phyloP scores from a whole-genome alignment of 2,113 vertebrate genomes.

The Podarcis muralis region DNA sequence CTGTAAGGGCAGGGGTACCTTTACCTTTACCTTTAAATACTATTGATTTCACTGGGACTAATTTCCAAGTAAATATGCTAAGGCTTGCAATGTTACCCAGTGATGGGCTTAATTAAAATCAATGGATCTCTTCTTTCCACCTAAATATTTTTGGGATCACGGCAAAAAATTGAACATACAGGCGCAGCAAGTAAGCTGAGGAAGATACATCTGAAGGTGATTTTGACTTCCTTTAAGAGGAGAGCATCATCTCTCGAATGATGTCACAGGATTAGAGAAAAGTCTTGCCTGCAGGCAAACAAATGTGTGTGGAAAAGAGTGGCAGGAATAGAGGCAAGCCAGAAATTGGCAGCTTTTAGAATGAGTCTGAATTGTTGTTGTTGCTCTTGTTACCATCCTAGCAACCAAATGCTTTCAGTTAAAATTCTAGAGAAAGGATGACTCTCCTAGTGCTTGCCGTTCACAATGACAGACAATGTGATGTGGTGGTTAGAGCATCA shows the following conservation, averaged over 20 bases:
- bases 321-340: neutral
- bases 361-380: neutral
- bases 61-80: neutral
- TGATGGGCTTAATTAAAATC: neutral
- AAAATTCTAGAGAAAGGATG: neutral
- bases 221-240: slow-evolving; percentile 14
- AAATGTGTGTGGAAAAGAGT: slow-evolving; percentile 8
- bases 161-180: neutral
- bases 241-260: neutral
- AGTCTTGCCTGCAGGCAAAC: slow-evolving; percentile 9
- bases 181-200: neutral
- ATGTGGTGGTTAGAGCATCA: neutral
- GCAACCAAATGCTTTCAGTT: neutral
- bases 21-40: too few relatives aligned
- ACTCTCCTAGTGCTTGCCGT: too few relatives aligned
- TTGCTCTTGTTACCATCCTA: neutral
- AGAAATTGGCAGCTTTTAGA: neutral
- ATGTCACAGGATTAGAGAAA: neutral
- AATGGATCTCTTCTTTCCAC: neutral
- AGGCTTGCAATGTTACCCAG: neutral
- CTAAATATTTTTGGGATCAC: neutral
- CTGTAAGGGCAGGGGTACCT: too few relatives aligned
- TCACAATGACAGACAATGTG: neutral
- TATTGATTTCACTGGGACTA: neutral
- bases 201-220: neutral